These are phyloP conservation scores for Rhyacichthys aspro DNA, from an alignment of 2,797 vertebrate species.

Conservation along the genomic window DNA sequence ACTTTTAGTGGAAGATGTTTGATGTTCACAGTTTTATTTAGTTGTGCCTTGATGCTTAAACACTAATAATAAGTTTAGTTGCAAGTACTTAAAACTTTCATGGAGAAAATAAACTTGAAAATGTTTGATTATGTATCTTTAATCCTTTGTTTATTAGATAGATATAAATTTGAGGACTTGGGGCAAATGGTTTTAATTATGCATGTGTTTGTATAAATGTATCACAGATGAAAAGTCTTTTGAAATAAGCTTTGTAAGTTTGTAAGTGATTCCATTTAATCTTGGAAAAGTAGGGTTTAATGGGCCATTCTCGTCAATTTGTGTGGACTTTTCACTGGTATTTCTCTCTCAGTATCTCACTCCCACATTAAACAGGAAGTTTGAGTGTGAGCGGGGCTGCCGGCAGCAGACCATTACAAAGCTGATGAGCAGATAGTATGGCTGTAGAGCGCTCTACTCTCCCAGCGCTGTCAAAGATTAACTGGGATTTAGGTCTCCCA, in stretches of 20 bases:
- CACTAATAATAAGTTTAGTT: too few relatives aligned
- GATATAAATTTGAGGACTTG: too few relatives aligned
- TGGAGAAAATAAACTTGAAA: too few relatives aligned
- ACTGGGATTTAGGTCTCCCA: conserved; percentile 73
- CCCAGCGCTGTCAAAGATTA: conserved; percentile 74
- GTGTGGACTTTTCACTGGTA: conserved; percentile 15
- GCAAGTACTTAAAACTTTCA: too few relatives aligned
- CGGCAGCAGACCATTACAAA: conserved; percentile 61
- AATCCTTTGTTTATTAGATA: too few relatives aligned
- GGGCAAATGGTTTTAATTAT: too few relatives aligned
- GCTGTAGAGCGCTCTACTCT: conserved; percentile 59
- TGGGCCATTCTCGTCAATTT: conserved; percentile 13
- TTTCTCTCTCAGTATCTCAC: conserved; percentile 26
- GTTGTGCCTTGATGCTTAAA: too few relatives aligned
- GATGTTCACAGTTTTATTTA: too few relatives aligned
- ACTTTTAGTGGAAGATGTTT: too few relatives aligned
- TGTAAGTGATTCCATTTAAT: not conserved
- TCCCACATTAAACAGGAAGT: conserved; percentile 81
- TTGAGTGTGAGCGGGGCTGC: conserved; percentile 69
- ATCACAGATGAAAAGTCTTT: too few relatives aligned
- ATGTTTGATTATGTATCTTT: too few relatives aligned
- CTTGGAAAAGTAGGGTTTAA: not conserved
- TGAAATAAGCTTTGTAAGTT: not conserved
- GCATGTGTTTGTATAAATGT: not conserved
- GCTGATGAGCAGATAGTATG: conserved; percentile 76